These are phyloP conservation scores for Exaiptasia diaphana DNA, from an alignment of 64 coral and sea anemone species.

Conservation along the genomic window DNA sequence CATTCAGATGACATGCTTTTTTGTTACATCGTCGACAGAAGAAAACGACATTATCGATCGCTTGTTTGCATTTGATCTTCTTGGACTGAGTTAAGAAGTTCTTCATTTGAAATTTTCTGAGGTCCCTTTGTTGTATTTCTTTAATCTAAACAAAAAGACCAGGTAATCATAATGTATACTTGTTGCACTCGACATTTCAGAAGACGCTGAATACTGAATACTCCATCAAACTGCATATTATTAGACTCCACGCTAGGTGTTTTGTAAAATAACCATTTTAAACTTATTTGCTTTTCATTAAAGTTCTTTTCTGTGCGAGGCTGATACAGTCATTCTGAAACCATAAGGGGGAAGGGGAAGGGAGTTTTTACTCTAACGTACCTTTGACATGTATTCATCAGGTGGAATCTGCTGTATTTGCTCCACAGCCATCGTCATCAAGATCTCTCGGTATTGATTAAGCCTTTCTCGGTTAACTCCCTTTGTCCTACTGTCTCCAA, in stretches of 20 bases:
- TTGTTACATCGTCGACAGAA: constrained; percentile 58
- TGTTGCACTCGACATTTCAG: neutral
- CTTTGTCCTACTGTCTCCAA: constrained; percentile 37
- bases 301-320: no score
- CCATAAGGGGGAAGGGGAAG: no score
- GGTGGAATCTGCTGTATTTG: constrained; percentile 34
- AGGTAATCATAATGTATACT: neutral
- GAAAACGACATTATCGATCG: constrained; percentile 35
- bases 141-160: constrained; percentile 29
- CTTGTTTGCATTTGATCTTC: neutral
- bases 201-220: neutral
- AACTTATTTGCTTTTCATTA: no score
- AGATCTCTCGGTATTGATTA: constrained; percentile 51
- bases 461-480: constrained; percentile 46
- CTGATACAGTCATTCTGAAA: neutral
- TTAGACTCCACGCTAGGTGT: no score
- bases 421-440: constrained; percentile 63
- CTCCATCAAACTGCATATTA: no score
- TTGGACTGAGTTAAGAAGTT: neutral
- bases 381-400: neutral
- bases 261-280: no score
- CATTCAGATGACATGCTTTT: constrained; percentile 53
- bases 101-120: constrained; percentile 10
- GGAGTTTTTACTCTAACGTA: no score
- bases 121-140: constrained; percentile 38